phyloP scores from a whole-genome alignment of 2,797 vertebrate genomes.

The Oceanodroma leucorhoa region DNA sequence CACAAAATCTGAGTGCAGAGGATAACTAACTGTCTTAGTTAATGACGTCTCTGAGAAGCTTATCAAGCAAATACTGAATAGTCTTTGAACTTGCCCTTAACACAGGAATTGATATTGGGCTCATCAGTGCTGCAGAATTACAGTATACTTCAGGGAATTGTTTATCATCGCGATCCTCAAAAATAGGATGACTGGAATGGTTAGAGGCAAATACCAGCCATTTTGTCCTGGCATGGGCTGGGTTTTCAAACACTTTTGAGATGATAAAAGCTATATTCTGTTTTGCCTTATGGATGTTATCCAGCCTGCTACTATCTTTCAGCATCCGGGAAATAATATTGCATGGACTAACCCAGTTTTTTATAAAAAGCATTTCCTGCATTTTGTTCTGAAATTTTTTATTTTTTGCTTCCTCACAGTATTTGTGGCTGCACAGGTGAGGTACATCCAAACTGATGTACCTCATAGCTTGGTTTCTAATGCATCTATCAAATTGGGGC shows the following conservation, averaged over 20 bases:
- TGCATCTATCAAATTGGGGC: background rate
- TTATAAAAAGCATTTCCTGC: background rate
- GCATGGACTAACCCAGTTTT: background rate
- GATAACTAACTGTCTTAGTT: background rate
- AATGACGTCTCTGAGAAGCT: conserved; percentile 47
- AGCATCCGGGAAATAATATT: background rate
- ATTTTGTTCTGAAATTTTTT: background rate
- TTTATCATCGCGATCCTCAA: conserved; percentile 48
- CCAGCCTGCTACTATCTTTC: background rate
- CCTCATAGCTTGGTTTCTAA: background rate
- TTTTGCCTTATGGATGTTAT: background rate
- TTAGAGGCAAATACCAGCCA: conserved; percentile 37
- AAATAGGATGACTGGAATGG: conserved; percentile 16
- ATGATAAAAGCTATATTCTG: conserved; percentile 1
- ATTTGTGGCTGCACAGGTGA: background rate
- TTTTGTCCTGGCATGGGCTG: conserved; percentile 1
- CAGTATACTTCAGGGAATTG: conserved; percentile 46
- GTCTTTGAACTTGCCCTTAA: conserved; percentile 64
- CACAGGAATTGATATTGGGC: conserved; percentile 28
- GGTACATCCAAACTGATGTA: background rate
- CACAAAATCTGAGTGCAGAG: background rate
- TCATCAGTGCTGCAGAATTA: conserved; percentile 51
- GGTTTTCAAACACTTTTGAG: conserved; percentile 16
- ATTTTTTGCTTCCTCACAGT: background rate
- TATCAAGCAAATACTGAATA: conserved; percentile 41